phyloP scores from a whole-genome alignment of 2,888 invertebrate genomes.

The Caenorhabditis angaria region DNA sequence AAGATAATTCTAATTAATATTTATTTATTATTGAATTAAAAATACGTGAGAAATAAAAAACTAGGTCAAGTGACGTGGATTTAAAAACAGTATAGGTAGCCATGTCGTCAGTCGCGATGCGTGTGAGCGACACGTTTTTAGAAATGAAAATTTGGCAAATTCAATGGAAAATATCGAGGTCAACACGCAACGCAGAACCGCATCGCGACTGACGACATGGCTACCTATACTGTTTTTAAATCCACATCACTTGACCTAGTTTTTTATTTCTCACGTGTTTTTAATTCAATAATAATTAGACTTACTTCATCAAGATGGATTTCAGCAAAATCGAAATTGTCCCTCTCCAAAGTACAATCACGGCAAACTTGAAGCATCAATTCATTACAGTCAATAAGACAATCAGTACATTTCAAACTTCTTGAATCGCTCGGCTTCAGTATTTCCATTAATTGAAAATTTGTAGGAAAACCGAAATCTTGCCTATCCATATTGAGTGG shows the following conservation, averaged over 20 bases:
- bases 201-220: too few relatives aligned
- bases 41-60: too few relatives aligned
- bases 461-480: constrained; percentile 14
- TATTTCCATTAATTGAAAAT: constrained; percentile 15
- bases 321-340: constrained; percentile 12
- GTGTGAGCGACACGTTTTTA: too few relatives aligned
- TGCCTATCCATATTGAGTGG: not conserved
- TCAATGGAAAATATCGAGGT: too few relatives aligned
- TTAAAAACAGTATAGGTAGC: too few relatives aligned
- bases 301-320: constrained; percentile 12
- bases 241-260: too few relatives aligned
- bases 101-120: too few relatives aligned
- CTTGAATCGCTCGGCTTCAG: constrained; percentile 13
- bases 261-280: not conserved
- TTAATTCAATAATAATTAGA: not conserved
- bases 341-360: constrained; percentile 17
- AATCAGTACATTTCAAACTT: constrained; percentile 6
- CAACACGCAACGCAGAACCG: too few relatives aligned
- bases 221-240: too few relatives aligned
- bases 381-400: constrained; percentile 17
- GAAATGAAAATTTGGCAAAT: too few relatives aligned
- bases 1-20: not conserved
- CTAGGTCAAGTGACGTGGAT: too few relatives aligned
- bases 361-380: constrained; percentile 21
- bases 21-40: too few relatives aligned